Evolutionary conservation across 1,140 invertebrate genomes (phyloP).

Genomic region (Ephestia elutella): DNA sequence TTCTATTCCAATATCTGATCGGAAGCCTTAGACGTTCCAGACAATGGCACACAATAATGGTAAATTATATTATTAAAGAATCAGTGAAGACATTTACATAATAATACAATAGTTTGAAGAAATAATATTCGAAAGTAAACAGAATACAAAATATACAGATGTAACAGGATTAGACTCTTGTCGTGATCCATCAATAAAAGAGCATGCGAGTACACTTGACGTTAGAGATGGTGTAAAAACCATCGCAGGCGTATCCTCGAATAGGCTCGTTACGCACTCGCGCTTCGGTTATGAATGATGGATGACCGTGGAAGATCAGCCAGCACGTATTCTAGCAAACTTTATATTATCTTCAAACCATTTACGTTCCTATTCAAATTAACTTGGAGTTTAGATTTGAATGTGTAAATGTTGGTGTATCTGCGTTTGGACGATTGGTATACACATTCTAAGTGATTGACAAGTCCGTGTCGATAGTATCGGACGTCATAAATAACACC

Average conservation of each 20-base stretch:
- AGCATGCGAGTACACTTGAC: slow-evolving; percentile 14
- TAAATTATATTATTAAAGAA: neutral
- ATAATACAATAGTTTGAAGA: neutral
- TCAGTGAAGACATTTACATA: neutral
- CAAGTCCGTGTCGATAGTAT: slow-evolving; percentile 66
- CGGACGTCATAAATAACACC: slow-evolving; percentile 66
- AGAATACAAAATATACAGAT: neutral
- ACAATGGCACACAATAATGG: slow-evolving; percentile 12
- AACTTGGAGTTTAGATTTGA: neutral
- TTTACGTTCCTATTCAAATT: slow-evolving; percentile 15
- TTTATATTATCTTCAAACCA: neutral
- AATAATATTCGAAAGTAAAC: neutral
- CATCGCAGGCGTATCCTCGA: slow-evolving; percentile 49
- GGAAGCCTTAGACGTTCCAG: slow-evolving; percentile 35
- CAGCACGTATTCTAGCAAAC: slow-evolving; percentile 17
- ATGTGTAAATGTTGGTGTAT: slow-evolving; percentile 13
- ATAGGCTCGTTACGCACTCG: slow-evolving; percentile 65
- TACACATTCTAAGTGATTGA: slow-evolving; percentile 52
- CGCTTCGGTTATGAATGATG: slow-evolving; percentile 47
- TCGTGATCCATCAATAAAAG: slow-evolving; percentile 63
- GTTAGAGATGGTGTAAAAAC: slow-evolving; percentile 46
- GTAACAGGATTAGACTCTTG: neutral
- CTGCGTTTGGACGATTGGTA: slow-evolving; percentile 36
- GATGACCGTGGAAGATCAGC: slow-evolving; percentile 53
- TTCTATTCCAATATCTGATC: slow-evolving; percentile 45